A percentile compares a stretch with the other conserved stretches of the same genome.
These are phyloP conservation scores for Heliconius aoede DNA, from an alignment of 2,888 invertebrate species.

Conservation along the genomic window DNA sequence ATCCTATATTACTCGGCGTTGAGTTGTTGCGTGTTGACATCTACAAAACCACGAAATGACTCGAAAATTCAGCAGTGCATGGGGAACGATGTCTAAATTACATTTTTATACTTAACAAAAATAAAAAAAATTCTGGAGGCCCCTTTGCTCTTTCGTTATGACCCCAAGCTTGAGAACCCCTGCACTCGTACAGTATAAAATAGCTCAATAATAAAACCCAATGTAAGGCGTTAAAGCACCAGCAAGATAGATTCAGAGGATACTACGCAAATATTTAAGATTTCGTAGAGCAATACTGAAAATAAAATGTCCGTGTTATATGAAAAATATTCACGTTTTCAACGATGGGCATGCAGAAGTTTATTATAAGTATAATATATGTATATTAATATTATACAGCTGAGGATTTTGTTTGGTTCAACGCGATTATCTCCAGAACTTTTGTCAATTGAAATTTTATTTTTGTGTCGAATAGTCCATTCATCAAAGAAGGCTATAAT, in stretches of 20 bases:
- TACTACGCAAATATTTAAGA: conserved; percentile 20
- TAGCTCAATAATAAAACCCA: conserved; percentile 26
- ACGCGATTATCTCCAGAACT: no score
- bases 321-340: background rate
- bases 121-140: background rate
- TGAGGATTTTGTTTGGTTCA: background rate
- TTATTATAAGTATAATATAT: background rate
- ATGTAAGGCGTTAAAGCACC: conserved; percentile 17
- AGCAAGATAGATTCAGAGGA: background rate
- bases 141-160: background rate
- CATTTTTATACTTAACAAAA: background rate
- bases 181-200: conserved; percentile 16
- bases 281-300: conserved; percentile 11
- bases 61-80: no score
- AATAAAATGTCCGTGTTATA: background rate
- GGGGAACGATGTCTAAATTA: no score
- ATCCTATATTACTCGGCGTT: background rate
- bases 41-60: no score
- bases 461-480: no score
- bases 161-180: background rate
- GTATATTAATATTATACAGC: background rate
- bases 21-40: background rate
- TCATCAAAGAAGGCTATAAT: no score
- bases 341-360: background rate
- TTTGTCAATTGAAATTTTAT: no score